These are phyloP conservation scores for Colinus virginianus DNA, from an alignment of 2,113 vertebrate genomes.

Conservation along the genomic window DNA sequence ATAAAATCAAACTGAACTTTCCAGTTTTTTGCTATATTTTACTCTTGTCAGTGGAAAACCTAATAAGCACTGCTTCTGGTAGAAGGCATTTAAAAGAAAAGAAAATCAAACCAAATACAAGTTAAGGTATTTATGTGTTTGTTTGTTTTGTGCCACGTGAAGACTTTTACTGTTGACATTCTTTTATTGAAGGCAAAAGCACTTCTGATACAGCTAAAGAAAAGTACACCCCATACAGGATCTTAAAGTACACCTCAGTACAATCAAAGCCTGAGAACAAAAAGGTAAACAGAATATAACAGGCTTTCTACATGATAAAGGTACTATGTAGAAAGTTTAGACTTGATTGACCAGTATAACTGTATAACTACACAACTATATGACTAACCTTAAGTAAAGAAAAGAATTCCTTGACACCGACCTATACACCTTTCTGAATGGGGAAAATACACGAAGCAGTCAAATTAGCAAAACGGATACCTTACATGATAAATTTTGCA, in stretches of 20 bases:
- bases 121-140: not conserved
- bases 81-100: conserved; percentile 15
- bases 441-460: not conserved
- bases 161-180: not conserved
- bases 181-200: conserved; percentile 1
- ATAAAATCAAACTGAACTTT: conserved; percentile 62
- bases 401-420: not conserved
- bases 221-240: not conserved
- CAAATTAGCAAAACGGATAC: not conserved
- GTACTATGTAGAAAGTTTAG: not conserved
- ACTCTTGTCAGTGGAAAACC: conserved; percentile 37
- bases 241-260: not conserved
- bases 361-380: not conserved
- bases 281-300: not conserved
- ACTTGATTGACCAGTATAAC: not conserved
- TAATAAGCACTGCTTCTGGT: conserved; percentile 46
- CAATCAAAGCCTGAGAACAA: not conserved
- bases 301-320: not conserved
- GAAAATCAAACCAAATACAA: conserved; percentile 25
- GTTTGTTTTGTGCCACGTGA: not conserved
- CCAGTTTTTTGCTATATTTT: conserved; percentile 53
- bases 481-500: not conserved
- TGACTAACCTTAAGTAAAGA: not conserved
- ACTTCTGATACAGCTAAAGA: not conserved
- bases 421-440: not conserved